Evolutionary conservation across 2,113 vertebrate species (phyloP).

Genomic region (Pseudorasbora parva): DNA sequence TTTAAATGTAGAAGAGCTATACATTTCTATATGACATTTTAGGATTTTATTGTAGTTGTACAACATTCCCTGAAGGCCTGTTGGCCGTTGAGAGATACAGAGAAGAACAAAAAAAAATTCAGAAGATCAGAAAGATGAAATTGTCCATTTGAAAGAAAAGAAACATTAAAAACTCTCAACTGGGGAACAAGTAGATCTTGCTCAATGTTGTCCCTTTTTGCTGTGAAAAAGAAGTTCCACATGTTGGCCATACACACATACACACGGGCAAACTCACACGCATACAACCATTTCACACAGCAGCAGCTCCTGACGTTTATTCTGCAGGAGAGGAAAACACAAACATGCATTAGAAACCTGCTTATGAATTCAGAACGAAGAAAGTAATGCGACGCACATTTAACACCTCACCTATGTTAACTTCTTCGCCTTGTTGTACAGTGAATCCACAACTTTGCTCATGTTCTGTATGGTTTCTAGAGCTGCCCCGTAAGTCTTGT

Average conservation of each 20-base stretch:
- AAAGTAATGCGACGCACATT: neutral
- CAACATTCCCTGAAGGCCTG: conserved; percentile 91
- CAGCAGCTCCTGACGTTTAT: conserved; percentile 76
- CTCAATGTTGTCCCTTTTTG: conserved; percentile 80
- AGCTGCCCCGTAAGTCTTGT: conserved; percentile 97
- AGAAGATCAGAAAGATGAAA: conserved; percentile 71
- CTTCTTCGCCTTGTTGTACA: conserved; percentile 99
- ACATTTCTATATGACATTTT: conserved; percentile 75
- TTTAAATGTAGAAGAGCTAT: conserved; percentile 80
- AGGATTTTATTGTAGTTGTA: conserved; percentile 84
- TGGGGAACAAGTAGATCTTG: conserved; percentile 82
- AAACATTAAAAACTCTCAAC: conserved; percentile 86
- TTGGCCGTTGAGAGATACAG: conserved; percentile 90
- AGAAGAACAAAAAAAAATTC: conserved; percentile 69
- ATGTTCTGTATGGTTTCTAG: conserved; percentile 99
- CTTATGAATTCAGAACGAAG: neutral
- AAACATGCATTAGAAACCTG: neutral
- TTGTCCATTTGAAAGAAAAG: conserved; percentile 81
- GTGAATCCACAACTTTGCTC: conserved; percentile 99
- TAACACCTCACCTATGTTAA: conserved; percentile 91
- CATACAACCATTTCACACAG: conserved; percentile 88
- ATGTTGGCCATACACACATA: conserved; percentile 88
- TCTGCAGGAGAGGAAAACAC: conserved; percentile 76
- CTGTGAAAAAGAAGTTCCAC: conserved; percentile 85
- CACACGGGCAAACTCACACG: conserved; percentile 82